phyloP scores from a whole-genome alignment of 2,797 vertebrate species.

The Taeniopygia guttata region DNA sequence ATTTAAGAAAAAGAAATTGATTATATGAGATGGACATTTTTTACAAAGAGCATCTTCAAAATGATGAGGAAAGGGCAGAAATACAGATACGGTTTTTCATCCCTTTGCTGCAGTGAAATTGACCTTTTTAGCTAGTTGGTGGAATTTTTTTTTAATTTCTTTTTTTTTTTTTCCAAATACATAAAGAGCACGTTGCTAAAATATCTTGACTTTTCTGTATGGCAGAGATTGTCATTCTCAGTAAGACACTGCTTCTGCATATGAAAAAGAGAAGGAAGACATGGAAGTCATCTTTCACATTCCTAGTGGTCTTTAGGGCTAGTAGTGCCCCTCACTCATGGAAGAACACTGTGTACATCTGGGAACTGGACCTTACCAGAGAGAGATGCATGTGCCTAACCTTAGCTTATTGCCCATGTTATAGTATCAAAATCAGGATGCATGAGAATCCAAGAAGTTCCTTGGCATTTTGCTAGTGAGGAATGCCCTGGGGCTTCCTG shows the following conservation, averaged over 20 bases:
- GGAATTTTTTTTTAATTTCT: background rate
- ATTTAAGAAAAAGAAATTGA: conserved; percentile 62
- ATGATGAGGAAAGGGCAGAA: background rate
- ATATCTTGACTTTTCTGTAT: background rate
- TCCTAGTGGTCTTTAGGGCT: background rate
- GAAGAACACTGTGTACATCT: background rate
- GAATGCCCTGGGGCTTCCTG: background rate
- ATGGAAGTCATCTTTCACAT: background rate
- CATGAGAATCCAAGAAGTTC: background rate
- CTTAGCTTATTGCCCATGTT: background rate
- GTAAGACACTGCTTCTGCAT: background rate
- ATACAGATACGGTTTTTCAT: conserved; percentile 18
- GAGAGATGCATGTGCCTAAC: background rate
- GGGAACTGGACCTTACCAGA: background rate
- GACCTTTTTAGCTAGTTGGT: conserved; percentile 48
- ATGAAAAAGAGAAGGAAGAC: background rate
- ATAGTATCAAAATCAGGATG: background rate
- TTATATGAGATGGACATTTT: conserved; percentile 36
- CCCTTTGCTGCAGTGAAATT: conserved; percentile 12
- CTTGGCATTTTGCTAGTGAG: background rate
- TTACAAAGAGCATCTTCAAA: conserved; percentile 11
- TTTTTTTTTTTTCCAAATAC: background rate
- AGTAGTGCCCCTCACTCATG: background rate
- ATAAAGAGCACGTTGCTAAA: background rate
- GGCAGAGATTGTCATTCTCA: background rate